A percentile compares a stretch with the other conserved stretches of the same genome.
Conservation (phyloP, 2,888 invertebrate genomes). For the Desoria tigrina region DNA sequence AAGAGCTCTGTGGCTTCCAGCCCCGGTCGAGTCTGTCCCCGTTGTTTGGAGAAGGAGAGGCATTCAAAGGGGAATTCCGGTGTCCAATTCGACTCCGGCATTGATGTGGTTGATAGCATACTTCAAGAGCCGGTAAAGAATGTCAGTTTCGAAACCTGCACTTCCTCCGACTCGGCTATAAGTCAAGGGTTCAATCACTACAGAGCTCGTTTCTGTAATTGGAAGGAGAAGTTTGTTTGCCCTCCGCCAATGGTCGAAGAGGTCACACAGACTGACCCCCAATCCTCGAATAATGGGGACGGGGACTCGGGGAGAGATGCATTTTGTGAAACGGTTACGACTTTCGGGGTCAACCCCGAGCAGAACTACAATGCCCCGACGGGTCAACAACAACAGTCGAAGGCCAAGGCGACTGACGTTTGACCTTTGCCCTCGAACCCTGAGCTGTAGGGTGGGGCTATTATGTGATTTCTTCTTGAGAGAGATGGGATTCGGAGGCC, state of each 20-base stretch:
- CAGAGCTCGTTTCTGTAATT: conserved; percentile 5
- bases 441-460: neutral
- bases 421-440: conserved; percentile 18
- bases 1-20: conserved; percentile 47
- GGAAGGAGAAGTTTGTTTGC: neutral
- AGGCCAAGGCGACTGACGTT: conserved; percentile 40
- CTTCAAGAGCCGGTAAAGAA: conserved; percentile 34
- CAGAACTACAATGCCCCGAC: neutral
- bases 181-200: conserved; percentile 26
- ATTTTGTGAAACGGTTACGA: conserved; percentile 49
- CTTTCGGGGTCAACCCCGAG: conserved; percentile 47
- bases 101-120: conserved; percentile 37
- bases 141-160: conserved; percentile 47
- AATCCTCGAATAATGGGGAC: neutral
- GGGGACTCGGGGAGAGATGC: conserved; percentile 10
- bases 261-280: conserved; percentile 17
- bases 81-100: conserved; percentile 44
- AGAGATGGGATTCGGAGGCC: too few relatives aligned
- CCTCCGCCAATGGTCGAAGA: conserved; percentile 22
- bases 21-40: conserved; percentile 43
- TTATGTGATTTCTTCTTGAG: too few relatives aligned
- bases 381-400: too few relatives aligned
- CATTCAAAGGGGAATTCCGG: conserved; percentile 18
- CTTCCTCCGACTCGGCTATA: conserved; percentile 45
- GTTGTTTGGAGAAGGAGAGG: conserved; percentile 46